A percentile compares a stretch with the other conserved stretches of the same genome.
These are phyloP conservation scores for Ganaspis brasiliensis DNA, from an alignment of 2,888 invertebrate species.

Conservation along the genomic window DNA sequence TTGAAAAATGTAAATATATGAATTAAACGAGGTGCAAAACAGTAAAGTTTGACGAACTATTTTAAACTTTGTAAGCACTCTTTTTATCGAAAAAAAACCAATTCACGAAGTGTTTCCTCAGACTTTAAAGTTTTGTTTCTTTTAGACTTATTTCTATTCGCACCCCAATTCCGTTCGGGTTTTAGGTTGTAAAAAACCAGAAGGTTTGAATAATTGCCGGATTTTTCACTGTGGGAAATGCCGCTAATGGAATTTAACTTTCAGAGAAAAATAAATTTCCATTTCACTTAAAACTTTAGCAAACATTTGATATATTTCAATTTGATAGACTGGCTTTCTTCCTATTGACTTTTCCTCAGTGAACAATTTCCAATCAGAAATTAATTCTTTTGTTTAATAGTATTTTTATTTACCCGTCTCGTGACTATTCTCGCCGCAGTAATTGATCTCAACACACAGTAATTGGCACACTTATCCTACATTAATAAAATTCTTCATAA, in stretches of 20 bases:
- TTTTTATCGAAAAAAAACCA: background rate
- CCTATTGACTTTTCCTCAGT: background rate
- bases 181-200: background rate
- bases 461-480: no score
- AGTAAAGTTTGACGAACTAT: conserved; percentile 7
- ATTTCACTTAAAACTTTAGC: background rate
- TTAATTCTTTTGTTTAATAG: no score
- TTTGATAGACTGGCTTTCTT: background rate
- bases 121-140: background rate
- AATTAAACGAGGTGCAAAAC: background rate
- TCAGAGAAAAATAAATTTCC: background rate
- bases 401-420: no score
- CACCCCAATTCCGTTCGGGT: conserved; percentile 7
- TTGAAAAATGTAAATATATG: background rate
- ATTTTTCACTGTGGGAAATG: background rate
- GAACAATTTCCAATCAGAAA: background rate
- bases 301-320: conserved; percentile 14
- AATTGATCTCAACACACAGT: no score
- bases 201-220: conserved; percentile 3
- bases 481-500: no score
- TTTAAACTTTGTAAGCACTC: conserved; percentile 2
- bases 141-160: conserved; percentile 7
- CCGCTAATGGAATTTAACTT: background rate
- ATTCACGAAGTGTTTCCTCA: background rate
- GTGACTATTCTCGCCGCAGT: no score